These are phyloP conservation scores for Lanistes nyassanus DNA, from an alignment of 1,140 invertebrate species.

Conservation along the genomic window DNA sequence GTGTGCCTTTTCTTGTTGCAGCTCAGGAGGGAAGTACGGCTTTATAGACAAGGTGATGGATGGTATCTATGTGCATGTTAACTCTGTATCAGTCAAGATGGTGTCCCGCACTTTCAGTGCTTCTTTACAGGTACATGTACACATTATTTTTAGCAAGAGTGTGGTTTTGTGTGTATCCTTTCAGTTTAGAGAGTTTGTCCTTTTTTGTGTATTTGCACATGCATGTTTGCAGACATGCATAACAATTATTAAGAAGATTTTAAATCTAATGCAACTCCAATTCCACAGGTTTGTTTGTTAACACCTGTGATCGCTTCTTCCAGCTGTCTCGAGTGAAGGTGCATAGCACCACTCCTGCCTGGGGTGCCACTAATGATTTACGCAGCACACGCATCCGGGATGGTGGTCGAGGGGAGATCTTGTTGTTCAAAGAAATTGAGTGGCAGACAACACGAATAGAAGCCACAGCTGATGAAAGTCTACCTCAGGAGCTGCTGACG, in stretches of 20 bases:
- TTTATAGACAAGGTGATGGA: slow-evolving; percentile 96
- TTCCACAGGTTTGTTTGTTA: too few relatives aligned
- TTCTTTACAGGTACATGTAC: slow-evolving; percentile 82
- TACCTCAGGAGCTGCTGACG: slow-evolving; percentile 68
- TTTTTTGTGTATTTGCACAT: not conserved
- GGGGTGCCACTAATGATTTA: slow-evolving; percentile 82
- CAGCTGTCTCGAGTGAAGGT: slow-evolving; percentile 91
- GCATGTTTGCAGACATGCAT: not conserved
- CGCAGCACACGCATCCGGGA: slow-evolving; percentile 92
- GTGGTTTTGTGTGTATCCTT: too few relatives aligned
- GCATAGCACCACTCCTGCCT: slow-evolving; percentile 91
- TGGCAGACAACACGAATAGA: slow-evolving; percentile 97
- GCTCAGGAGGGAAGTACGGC: slow-evolving; percentile 80
- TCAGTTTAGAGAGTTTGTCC: too few relatives aligned
- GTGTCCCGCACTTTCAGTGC: slow-evolving; percentile 93
- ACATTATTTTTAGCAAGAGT: too few relatives aligned
- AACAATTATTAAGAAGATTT: not conserved
- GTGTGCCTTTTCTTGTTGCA: slow-evolving; percentile 25
- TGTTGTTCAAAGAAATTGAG: slow-evolving; percentile 97
- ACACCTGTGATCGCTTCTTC: too few relatives aligned
- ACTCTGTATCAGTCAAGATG: slow-evolving; percentile 93
- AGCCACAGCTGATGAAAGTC: slow-evolving; percentile 71
- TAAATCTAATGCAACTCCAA: not conserved
- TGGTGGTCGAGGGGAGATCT: slow-evolving; percentile 83
- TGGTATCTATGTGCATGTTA: slow-evolving; percentile 95